A percentile compares a stretch with the other conserved stretches of the same genome.
Evolutionary conservation across 1,140 invertebrate species (phyloP).

Genomic region (Leptinotarsa texana): DNA sequence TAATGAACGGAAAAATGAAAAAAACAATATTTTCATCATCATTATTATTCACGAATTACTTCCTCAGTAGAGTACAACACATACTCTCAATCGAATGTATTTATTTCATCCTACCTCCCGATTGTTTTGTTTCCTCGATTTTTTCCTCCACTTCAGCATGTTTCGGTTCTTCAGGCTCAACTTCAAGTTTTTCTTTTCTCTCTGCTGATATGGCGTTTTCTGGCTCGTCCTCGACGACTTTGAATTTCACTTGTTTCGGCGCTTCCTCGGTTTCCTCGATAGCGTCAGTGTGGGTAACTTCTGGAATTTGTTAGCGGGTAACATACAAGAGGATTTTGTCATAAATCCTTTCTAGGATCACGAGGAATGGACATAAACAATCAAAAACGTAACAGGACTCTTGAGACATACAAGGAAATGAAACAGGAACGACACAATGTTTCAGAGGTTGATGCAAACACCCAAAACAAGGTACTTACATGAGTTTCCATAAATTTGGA

Average conservation of each 20-base stretch:
- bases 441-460: background rate
- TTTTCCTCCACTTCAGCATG: constrained; percentile 36
- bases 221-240: constrained; percentile 51
- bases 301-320: constrained; percentile 48
- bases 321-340: background rate
- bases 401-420: background rate
- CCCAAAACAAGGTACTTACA: background rate
- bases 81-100: background rate
- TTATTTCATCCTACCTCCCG: constrained; percentile 28
- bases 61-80: background rate
- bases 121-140: constrained; percentile 30
- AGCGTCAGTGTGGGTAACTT: constrained; percentile 53
- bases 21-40: too few species aligned
- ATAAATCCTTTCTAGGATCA: background rate
- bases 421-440: background rate
- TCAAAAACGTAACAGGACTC: background rate
- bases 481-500: too few species aligned
- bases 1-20: too few species aligned
- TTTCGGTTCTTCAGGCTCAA: constrained; percentile 44
- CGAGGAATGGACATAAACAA: background rate
- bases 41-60: too few species aligned
- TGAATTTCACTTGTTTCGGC: constrained; percentile 54
- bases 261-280: constrained; percentile 50
- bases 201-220: constrained; percentile 30
- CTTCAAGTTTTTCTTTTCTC: constrained; percentile 40